Conservation (phyloP, 2,888 invertebrate genomes). For the Heliconius sara region DNA sequence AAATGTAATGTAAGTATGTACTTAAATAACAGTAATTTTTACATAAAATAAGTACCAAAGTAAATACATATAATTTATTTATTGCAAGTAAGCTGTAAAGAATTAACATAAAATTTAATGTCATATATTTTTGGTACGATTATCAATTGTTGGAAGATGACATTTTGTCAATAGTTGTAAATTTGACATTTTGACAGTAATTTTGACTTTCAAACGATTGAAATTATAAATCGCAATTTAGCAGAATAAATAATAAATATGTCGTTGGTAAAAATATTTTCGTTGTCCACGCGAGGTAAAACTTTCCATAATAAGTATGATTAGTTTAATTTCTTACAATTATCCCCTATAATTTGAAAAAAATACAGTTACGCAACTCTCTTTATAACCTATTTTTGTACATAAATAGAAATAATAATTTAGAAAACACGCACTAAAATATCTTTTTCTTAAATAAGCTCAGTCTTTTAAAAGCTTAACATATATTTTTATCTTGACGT, state of each 20-base stretch:
- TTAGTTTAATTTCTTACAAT: neutral
- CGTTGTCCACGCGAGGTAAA: constrained; percentile 76
- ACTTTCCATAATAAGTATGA: neutral
- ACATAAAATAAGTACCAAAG: no score
- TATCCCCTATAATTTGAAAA: neutral
- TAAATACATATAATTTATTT: no score
- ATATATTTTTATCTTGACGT: neutral
- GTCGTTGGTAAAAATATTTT: constrained; percentile 83
- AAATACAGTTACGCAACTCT: constrained; percentile 33
- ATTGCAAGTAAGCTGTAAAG: no score
- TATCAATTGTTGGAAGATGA: neutral
- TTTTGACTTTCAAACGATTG: constrained; percentile 18
- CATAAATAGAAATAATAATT: constrained; percentile 26
- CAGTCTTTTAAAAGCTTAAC: neutral
- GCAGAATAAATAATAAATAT: constrained; percentile 57
- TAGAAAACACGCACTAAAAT: constrained; percentile 5
- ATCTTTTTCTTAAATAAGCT: neutral
- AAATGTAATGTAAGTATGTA: neutral
- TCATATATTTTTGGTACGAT: constrained; percentile 3
- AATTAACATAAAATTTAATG: neutral
- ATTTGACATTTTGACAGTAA: constrained; percentile 21
- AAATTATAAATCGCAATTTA: constrained; percentile 17
- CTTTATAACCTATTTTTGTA: constrained; percentile 35
- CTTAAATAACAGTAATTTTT: no score
- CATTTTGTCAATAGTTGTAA: constrained; percentile 1